Base-by-base conservation (phyloP, 2,113 vertebrate species). In the human region DNA sequence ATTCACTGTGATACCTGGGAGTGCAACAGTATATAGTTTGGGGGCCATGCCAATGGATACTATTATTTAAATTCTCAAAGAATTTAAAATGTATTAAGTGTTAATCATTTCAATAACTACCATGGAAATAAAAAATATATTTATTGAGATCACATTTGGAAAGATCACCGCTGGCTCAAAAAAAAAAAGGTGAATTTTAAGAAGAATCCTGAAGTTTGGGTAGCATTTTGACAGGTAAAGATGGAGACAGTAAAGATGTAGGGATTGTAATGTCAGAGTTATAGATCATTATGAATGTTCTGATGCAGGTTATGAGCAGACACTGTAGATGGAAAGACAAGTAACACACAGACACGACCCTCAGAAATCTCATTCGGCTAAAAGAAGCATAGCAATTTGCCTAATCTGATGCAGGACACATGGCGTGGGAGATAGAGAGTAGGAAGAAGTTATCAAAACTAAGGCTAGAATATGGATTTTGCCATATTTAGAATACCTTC, bases 11-110 rank as follows among this genome's bases (percentile, higher is more conserved):
- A 13, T 78, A 0, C 87, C 87, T 23, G 16, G 2, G 22, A 61
- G 35, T 20, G 4, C 27, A 57, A 27, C 0, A 1, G 25, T 8
- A 2, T 22, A 55, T 1, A 20, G 18, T 35, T 12, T 45, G 6
- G 8, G 18, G 86, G 16, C 14, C 30, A 6, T 2, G 43, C 8
- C 11, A 48, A 17, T 12, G 35, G 8, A 11, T 25, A 8, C n/a
- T 30, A 57, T 3, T 45, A 52, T 83, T 82, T 73, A 76, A 83
- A 78, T 80, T 66, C 43, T 76, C 48, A 92, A 91, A 23, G 10
- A 50, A 81, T 45, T 81, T 72, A 72, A 5, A 76, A 50, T 68
- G n/a, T 55, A 50, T 40, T 83, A 45, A 38, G 7, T 84, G 48
- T 6, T 89, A 18, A 68, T 66, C 72, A 57, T 32, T 45, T 87